Base-by-base conservation (phyloP, 2,797 vertebrate genomes). In the Psittacula derbiana region DNA sequence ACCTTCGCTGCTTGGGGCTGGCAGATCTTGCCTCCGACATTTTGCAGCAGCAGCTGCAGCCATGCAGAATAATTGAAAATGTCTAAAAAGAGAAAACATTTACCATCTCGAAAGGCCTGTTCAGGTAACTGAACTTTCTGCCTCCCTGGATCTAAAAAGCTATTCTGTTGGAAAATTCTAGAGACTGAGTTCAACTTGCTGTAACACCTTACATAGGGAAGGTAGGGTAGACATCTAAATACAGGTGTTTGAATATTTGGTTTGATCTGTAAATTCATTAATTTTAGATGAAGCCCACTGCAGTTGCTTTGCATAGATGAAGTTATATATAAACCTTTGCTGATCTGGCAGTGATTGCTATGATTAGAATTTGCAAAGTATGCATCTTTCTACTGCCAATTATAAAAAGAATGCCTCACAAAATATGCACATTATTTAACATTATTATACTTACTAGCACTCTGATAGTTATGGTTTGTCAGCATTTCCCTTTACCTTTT, bases 391-490 rank as follows among this genome's bases (percentile, higher is more conserved):
- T 64, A 75, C 31, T 86, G 82, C 52, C 80, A 93, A 64, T 88
- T 93, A 92, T 70, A 70, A 60, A 94, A 93, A 91, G 20, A 90
- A 61, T 93, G 67, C 36, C 50, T 88, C 50, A 78, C 46, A 81
- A 88, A 88, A 95, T 85, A 94, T 84, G 88, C 75, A 93, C 49
- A 70, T 93, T 94, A 81, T 87, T 94, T 92, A 94, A 70, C 8
- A 30, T 10, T 41, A 71, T 62, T 88, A 90, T 95, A 78, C 38
- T 83, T 53, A 75, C 49, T 80, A 73, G 43, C 55, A 71, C 55
- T 86, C 55, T 86, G 60, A 53, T 76, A 64, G 24, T 79, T 95
- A 49, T 38, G n/a, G 55, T 73, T 84, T 92, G 60, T 88, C 84
- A 93, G 60, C 72, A 76, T 81, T 92, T 93, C 46, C 41, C 43